A percentile compares a stretch with the other conserved stretches of the same genome.
These are phyloP conservation scores for Masticophis lateralis DNA, from an alignment of 2,797 vertebrate genomes.

Conservation along the genomic window DNA sequence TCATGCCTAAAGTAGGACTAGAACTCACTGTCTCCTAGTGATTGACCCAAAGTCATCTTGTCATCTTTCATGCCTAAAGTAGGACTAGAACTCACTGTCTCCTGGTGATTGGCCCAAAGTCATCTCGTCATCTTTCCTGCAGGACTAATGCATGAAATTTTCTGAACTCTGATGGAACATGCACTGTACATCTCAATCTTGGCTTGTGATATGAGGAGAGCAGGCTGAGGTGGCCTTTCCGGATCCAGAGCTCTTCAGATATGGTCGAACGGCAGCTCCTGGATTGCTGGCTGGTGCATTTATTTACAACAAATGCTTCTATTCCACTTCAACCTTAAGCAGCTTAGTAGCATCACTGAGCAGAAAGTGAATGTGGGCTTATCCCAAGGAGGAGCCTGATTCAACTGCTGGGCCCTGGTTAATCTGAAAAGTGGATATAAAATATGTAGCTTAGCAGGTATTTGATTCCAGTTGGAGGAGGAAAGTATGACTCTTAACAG, in stretches of 20 bases:
- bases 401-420: neutral
- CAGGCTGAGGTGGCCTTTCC: neutral
- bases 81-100: no score
- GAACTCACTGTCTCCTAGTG: neutral
- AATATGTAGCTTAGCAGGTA: neutral
- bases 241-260: neutral
- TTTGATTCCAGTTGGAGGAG: neutral
- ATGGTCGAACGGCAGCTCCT: neutral
- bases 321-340: neutral
- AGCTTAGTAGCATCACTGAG: neutral
- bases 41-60: neutral
- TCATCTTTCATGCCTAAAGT: no score
- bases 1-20: rapidly evolving
- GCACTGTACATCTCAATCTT: neutral
- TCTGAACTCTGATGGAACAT: neutral
- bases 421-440: neutral
- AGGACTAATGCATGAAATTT: neutral
- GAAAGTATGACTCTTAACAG: neutral
- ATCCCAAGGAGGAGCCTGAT: neutral
- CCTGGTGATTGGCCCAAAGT: no score
- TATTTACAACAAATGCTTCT: neutral
- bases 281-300: neutral
- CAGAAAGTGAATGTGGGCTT: neutral
- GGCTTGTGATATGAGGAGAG: neutral
- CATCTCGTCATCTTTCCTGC: no score